A percentile compares a stretch with the other conserved stretches of the same genome.
These are phyloP conservation scores for Cydia strobilella DNA, from an alignment of 1,140 invertebrate species.

Conservation along the genomic window DNA sequence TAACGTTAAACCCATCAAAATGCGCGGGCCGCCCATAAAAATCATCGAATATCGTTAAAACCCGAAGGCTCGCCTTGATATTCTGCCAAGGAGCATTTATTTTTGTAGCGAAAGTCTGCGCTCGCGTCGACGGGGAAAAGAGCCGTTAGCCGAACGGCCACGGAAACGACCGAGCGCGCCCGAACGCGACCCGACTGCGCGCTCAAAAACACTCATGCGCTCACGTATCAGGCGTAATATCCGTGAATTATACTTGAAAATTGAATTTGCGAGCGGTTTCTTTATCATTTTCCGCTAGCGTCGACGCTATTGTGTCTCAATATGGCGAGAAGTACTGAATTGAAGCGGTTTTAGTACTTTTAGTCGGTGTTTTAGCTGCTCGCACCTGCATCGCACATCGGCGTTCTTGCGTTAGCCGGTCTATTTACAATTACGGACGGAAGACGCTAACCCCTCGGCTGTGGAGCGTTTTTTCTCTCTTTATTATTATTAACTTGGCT, in stretches of 20 bases:
- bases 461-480: slow-evolving; percentile 64
- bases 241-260: slow-evolving; percentile 31
- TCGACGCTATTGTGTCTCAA: slow-evolving; percentile 14
- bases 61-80: slow-evolving; percentile 72
- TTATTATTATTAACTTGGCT: slow-evolving; percentile 70
- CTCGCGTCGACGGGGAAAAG: slow-evolving; percentile 60
- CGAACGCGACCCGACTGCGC: slow-evolving; percentile 46
- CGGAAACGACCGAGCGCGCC: slow-evolving; percentile 60
- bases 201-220: slow-evolving; percentile 50
- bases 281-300: slow-evolving; percentile 33
- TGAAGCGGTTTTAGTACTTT: neutral
- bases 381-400: slow-evolving; percentile 39
- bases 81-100: slow-evolving; percentile 75
- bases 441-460: slow-evolving; percentile 66
- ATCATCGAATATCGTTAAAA: slow-evolving; percentile 58
- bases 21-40: slow-evolving; percentile 58
- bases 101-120: slow-evolving; percentile 72
- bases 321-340: slow-evolving; percentile 35
- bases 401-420: slow-evolving; percentile 45
- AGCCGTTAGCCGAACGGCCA: slow-evolving; percentile 62
- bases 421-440: slow-evolving; percentile 67
- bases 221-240: slow-evolving; percentile 17
- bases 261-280: slow-evolving; percentile 26
- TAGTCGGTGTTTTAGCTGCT: slow-evolving; percentile 22
- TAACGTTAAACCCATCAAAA: slow-evolving; percentile 33